Evolutionary conservation across 92 coral and sea anemone genomes (phyloP), one percentile per base, ranked within the genome.

Genomic region (Zoanthus sansibaricus): DNA sequence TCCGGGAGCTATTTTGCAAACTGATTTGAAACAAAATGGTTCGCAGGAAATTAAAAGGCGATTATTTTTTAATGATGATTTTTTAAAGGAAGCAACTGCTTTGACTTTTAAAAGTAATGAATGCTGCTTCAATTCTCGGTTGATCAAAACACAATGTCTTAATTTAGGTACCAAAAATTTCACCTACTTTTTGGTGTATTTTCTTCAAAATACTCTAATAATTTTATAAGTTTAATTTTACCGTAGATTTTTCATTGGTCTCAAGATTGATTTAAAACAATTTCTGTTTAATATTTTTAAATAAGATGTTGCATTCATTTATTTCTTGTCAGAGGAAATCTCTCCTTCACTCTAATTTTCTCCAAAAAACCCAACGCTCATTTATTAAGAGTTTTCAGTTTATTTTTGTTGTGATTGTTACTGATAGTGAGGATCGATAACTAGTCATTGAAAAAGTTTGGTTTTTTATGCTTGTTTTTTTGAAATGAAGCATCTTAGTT

Each of bases 11-110:
- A 70, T 51, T 80, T 52, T 64, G 68, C 69, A n/a, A 79, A 64
- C 73, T 44, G 58, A 79, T 37, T 61, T 42, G 12, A 59, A 79
- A 79, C 84, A 79, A 79, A 86, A 86, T 75, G 61, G 87, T 72
- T 48, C 49, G 86, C 80, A 85, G 92, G 92, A 90, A 90, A 90
- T 90, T 66, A 74, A 86, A 80, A 52, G 48, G 78, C 71, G 83
- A 58, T 80, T 56, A 78, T 59, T 90, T 64, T 66, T 56, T 82
- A 42, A 84, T 84, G 87, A 79, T 80, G 72, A 30, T 66, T 67
- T 48, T 48, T 45, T n/a, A 46, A 15, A 48, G 58, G 70, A 80
- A 80, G 47, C 85, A 66, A 80, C 42, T 80, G 59, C 58, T 80
- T 67, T 80, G 85, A 80, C 85, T 80, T 10, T 18, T 30, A 21